Conservation (phyloP, 2,797 vertebrate species). For the Zenarchopterus dispar region DNA sequence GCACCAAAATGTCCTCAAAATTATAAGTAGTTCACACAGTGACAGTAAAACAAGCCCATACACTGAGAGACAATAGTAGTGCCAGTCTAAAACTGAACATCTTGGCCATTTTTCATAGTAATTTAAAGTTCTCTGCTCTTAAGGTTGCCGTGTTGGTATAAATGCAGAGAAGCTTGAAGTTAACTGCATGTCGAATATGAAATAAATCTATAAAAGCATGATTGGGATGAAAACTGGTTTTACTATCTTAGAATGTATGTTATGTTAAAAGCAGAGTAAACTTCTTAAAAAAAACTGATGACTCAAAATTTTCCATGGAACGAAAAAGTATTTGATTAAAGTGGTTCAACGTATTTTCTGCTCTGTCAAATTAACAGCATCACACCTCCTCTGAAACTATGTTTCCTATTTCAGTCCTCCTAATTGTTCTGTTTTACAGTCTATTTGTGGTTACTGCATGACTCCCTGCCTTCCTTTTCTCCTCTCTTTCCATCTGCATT, state of each 20-base stretch:
- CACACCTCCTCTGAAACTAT: constrained; percentile 48
- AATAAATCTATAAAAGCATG: constrained; percentile 39
- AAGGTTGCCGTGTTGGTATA: constrained; percentile 47
- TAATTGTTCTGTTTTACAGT: constrained; percentile 54
- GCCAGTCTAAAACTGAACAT: constrained; percentile 52
- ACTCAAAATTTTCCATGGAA: background rate
- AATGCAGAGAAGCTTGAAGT: constrained; percentile 58
- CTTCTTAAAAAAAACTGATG: constrained; percentile 42
- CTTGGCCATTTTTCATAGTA: constrained; percentile 71
- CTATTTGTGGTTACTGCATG: constrained; percentile 38
- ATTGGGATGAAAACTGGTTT: constrained; percentile 39
- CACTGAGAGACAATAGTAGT: constrained; percentile 5
- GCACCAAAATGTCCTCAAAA: background rate
- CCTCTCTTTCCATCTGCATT: constrained; percentile 16
- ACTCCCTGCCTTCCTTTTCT: constrained; percentile 8
- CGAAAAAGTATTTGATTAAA: constrained; percentile 19
- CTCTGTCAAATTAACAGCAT: constrained; percentile 60
- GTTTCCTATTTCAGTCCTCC: constrained; percentile 45
- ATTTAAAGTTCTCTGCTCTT: constrained; percentile 62
- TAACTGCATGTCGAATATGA: constrained; percentile 58
- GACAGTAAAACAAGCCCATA: constrained; percentile 3
- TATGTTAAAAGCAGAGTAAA: constrained; percentile 37
- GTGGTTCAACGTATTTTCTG: constrained; percentile 7
- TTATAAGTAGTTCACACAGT: background rate
- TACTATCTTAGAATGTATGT: constrained; percentile 23